Evolutionary conservation across 2,113 vertebrate genomes (phyloP).

Genomic region (Electrona antarctica): DNA sequence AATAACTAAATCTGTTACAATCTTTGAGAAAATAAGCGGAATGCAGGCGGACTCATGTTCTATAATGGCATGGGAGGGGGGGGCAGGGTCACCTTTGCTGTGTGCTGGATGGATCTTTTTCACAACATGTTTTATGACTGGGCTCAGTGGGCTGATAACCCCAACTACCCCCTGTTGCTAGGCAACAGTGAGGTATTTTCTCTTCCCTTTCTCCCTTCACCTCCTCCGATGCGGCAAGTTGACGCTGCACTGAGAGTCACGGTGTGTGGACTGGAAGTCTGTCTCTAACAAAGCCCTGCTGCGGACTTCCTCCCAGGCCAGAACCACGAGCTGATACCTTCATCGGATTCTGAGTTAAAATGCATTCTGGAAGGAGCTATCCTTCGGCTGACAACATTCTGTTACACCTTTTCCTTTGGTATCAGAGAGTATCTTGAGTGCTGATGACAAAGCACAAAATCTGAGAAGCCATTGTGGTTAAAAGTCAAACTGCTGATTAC

Average conservation of each 20-base stretch:
- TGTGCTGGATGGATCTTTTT: slow-evolving; percentile 18
- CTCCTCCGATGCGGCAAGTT: slow-evolving; percentile 66
- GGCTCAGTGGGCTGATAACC: slow-evolving; percentile 49
- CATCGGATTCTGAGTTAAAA: neutral
- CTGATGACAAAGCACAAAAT: slow-evolving; percentile 26
- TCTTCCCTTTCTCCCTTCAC: slow-evolving; percentile 27
- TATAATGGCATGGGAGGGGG: slow-evolving; percentile 12
- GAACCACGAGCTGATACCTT: slow-evolving; percentile 7
- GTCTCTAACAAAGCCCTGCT: neutral
- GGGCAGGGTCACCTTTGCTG: slow-evolving; percentile 27
- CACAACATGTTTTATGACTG: slow-evolving; percentile 56
- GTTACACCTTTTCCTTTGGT: neutral
- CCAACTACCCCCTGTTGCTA: slow-evolving; percentile 70
- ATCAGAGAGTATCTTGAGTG: neutral
- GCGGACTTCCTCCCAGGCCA: neutral
- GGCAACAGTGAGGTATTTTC: slow-evolving; percentile 59
- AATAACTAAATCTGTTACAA: neutral
- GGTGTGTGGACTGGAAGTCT: slow-evolving; percentile 25
- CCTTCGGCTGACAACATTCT: neutral
- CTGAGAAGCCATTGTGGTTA: neutral
- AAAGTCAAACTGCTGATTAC: slow-evolving; percentile 43
- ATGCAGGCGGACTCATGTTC: neutral
- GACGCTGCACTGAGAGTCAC: slow-evolving; percentile 31
- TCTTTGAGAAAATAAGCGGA: neutral
- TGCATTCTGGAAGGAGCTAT: slow-evolving; percentile 2